Evolutionary conservation across 1,140 invertebrate species (phyloP).

Genomic region (Eulimnadia texana): DNA sequence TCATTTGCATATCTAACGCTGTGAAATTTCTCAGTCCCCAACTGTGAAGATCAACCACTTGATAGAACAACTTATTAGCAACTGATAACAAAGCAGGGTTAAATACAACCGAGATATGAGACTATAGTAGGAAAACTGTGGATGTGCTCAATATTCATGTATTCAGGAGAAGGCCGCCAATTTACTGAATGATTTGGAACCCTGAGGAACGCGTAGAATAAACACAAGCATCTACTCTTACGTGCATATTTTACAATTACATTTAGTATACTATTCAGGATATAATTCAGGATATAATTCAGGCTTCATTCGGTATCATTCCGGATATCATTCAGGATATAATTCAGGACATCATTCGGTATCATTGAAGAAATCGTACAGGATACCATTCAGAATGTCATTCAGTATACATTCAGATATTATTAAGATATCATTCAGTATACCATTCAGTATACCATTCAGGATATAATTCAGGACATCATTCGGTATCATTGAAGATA

Average conservation of each 20-base stretch:
- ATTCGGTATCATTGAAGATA: too few species aligned
- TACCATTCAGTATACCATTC: not conserved
- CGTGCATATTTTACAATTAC: not conserved
- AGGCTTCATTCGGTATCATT: too few species aligned
- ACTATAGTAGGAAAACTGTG: too few species aligned
- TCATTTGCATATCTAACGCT: not conserved
- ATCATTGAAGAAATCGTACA: too few species aligned
- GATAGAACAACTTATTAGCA: not conserved
- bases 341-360: too few species aligned
- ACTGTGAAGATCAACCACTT: too few species aligned
- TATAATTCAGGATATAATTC: not conserved
- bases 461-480: not conserved
- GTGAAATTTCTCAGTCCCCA: too few species aligned
- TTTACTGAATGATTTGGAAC: not conserved
- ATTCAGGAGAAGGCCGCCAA: not conserved
- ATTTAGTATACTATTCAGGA: not conserved
- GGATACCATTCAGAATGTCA: too few species aligned
- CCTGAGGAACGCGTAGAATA: not conserved
- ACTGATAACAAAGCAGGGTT: not conserved
- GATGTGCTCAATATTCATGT: not conserved
- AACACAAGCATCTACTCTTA: not conserved
- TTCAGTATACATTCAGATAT: too few species aligned
- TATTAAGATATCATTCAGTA: too few species aligned
- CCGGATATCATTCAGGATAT: too few species aligned
- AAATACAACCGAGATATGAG: too few species aligned